Percentiles rank a stretch among this genome's conserved stretches.
Evolutionary conservation across 2,888 invertebrate genomes (phyloP).

Genomic region (Apotomis capreana): DNA sequence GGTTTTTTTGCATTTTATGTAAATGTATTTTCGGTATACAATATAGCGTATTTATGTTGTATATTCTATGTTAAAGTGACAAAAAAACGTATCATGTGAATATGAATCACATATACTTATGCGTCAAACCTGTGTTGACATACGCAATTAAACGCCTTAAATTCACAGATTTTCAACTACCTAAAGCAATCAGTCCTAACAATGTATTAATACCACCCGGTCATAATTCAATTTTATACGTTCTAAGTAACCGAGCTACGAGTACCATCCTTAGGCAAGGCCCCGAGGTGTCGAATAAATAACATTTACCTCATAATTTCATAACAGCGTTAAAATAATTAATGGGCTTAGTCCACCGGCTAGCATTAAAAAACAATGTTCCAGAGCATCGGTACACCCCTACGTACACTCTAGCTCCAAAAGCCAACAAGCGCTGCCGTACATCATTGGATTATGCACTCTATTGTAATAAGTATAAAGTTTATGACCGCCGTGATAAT

Average conservation of each 20-base stretch:
- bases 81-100: too few species aligned
- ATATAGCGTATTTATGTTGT: too few species aligned
- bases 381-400: neutral
- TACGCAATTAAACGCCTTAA: too few species aligned
- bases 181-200: neutral
- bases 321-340: slow-evolving; percentile 36
- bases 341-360: slow-evolving; percentile 25
- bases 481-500: neutral
- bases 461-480: neutral
- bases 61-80: too few species aligned
- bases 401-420: neutral
- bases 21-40: too few species aligned
- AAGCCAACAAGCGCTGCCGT: neutral
- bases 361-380: slow-evolving; percentile 37
- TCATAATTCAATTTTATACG: slow-evolving; percentile 26
- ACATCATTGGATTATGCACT: neutral
- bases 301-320: slow-evolving; percentile 32
- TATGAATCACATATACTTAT: too few species aligned
- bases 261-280: neutral
- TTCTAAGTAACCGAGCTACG: neutral
- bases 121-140: too few species aligned
- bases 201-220: neutral
- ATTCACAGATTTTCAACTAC: neutral
- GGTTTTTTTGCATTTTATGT: too few species aligned
- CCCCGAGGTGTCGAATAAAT: slow-evolving; percentile 33